A percentile compares a stretch with the other conserved stretches of the same genome.
Conservation (phyloP, 2,797 vertebrate genomes). For the Enteromius fasciolatus region DNA sequence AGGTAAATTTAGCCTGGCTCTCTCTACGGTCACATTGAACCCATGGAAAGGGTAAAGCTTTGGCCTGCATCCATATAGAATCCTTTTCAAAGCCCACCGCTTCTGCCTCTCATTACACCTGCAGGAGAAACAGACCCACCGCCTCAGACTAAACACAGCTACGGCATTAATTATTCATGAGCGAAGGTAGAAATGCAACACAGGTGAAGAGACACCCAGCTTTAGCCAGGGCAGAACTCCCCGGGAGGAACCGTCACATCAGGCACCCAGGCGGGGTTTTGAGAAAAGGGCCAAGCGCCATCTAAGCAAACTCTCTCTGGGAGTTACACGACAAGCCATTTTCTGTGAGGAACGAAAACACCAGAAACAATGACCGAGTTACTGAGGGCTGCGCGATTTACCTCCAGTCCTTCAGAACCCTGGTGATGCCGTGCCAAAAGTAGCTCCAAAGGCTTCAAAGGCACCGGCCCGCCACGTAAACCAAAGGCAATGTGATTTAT, state of each 20-base stretch:
- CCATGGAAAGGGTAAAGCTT: conserved; percentile 46
- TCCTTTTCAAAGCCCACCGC: conserved; percentile 63
- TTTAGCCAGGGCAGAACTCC: conserved; percentile 16
- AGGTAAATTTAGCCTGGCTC: conserved; percentile 56
- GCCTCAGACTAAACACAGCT: conserved; percentile 61
- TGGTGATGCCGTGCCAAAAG: conserved; percentile 29
- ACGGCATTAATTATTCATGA: conserved; percentile 76
- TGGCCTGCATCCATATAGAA: conserved; percentile 56
- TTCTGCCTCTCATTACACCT: conserved; percentile 79
- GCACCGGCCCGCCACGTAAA: conserved; percentile 24
- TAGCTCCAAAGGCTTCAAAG: conserved; percentile 46
- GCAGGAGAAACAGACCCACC: conserved; percentile 72
- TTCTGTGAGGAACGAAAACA: conserved; percentile 40
- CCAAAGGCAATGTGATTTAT: conserved; percentile 56
- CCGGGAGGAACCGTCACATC: conserved; percentile 20
- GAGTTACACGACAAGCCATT: conserved; percentile 48
- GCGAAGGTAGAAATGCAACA: conserved; percentile 65
- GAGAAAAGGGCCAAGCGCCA: neutral
- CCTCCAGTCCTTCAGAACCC: conserved; percentile 40
- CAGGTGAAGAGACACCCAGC: conserved; percentile 53
- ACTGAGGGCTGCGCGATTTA: conserved; percentile 34
- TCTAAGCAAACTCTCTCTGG: conserved; percentile 43
- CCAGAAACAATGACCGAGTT: conserved; percentile 55
- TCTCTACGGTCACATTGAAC: conserved; percentile 49
- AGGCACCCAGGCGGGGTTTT: conserved; percentile 10